Evolutionary conservation across 2,888 invertebrate genomes (phyloP), one percentile per base, ranked within the genome.

Genomic region (Harpalus rubripes): DNA sequence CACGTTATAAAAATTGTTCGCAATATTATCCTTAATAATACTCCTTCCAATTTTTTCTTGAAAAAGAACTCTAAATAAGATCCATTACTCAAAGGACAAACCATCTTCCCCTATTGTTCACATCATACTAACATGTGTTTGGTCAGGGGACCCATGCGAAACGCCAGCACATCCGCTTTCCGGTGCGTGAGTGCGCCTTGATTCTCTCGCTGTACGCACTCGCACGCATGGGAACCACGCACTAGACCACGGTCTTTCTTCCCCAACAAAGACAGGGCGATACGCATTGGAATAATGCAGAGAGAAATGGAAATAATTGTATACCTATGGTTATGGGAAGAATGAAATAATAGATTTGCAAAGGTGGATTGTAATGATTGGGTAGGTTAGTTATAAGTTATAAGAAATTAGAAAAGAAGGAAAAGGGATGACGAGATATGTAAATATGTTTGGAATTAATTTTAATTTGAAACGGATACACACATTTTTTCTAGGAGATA

Each of bases 161-260:
- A 82, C 82, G 82, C 59, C 72, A 58, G 82, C 72, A 82, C 82
- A 82, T 82, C 82, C 82, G 82, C 59, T 82, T 82, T 82, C 82
- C 82, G 82, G 82, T 82, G 65, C n/a, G 56, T 39, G 12, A 58
- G 26, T 74, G 44, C 72, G 15, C 41, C 39, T 6, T 74, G 41
- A 41, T 68, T 39, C 12, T 6, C n/a, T 26, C 22, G 39, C 39
- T 18, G 39, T 4, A 76, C n/a, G 65, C 18, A 22, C 74, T 76
- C 16, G 81, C 81, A 81, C 81, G 81, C 82, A 82, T 82, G 82
- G 82, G 82, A 82, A 82, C 72, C 58, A 16, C 59, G 52, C 15
- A 72, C 16, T 58, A 32, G 32, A 32, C 32, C 32, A 61, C 16
- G 22, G 7, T 16, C 16, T 22, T n/a, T 18, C 18, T 80, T 26